Evolutionary conservation across 2,113 vertebrate species (phyloP).

Genomic region (Amphiprion percula): DNA sequence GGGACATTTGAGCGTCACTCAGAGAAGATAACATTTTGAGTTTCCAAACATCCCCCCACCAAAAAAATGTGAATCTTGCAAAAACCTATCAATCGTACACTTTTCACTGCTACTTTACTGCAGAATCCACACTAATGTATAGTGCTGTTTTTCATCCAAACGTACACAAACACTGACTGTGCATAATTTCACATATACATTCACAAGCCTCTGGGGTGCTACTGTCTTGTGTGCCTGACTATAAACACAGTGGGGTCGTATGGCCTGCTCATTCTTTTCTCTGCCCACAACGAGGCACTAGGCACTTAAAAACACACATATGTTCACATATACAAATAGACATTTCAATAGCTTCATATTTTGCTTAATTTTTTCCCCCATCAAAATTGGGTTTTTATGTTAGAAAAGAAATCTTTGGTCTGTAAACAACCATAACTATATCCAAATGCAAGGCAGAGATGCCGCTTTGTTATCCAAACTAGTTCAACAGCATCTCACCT

Average conservation of each 20-base stretch:
- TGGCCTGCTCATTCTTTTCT: slow-evolving; percentile 67
- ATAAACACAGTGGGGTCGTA: slow-evolving; percentile 84
- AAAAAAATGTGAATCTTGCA: slow-evolving; percentile 58
- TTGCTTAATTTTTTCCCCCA: slow-evolving; percentile 70
- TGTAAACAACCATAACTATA: slow-evolving; percentile 85
- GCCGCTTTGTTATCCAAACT: slow-evolving; percentile 55
- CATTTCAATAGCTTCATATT: slow-evolving; percentile 78
- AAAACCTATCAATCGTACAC: slow-evolving; percentile 27
- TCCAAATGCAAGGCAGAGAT: slow-evolving; percentile 62
- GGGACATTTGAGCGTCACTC: background rate
- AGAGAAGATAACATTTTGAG: background rate
- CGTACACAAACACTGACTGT: slow-evolving; percentile 80
- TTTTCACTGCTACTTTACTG: slow-evolving; percentile 68
- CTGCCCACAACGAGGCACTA: slow-evolving; percentile 86
- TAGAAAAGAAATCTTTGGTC: slow-evolving; percentile 91
- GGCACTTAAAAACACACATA: slow-evolving; percentile 93
- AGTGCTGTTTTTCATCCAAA: slow-evolving; percentile 59
- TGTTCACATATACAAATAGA: slow-evolving; percentile 92
- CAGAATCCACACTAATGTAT: slow-evolving; percentile 64
- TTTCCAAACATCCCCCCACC: slow-evolving; percentile 36
- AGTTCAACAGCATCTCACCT: slow-evolving; percentile 48
- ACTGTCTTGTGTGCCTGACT: slow-evolving; percentile 87
- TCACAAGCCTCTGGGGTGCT: slow-evolving; percentile 88
- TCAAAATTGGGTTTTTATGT: slow-evolving; percentile 84
- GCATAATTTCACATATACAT: slow-evolving; percentile 87